Evolutionary conservation across 2,113 vertebrate species (phyloP), one percentile per base, ranked within the genome.

Genomic region (Panthera leo): DNA sequence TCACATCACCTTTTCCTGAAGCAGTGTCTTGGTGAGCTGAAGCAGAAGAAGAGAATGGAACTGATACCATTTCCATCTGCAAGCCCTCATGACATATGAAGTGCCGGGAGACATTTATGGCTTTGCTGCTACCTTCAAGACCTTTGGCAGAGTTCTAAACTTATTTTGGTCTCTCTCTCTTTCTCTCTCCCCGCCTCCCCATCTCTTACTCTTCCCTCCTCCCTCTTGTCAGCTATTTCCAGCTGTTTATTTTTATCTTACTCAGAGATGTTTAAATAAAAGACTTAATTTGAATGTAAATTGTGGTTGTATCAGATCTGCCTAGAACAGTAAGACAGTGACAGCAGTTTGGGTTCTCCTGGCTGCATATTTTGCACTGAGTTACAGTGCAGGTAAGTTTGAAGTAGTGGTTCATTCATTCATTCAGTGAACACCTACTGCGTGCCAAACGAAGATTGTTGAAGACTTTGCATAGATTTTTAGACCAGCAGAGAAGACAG

Each of bases 201-300:
- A 48, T 2, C 14, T n/a, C 55, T 31, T n/a, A 83, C 25, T 82
- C 34, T 65, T 15, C 29, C 18, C 90, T 13, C 83, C 51, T 86
- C 42, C 45, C 61, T 97, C 76, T 89, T 84, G 48, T 75, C 90
- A 94, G 95, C 82, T 95, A 91, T 97, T 96, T 97, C 88, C 82
- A 96, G 94, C 79, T 97, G 89, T 87, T 97, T 97, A 95, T 97
- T 97, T 98, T 96, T 95, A 92, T 92, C 75, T 97, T 95, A 84
- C 89, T 93, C 94, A 88, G 94, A 83, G 93, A 95, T 96, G 86
- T 95, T 96, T 96, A 96, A 97, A 96, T 88, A 94, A 96, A 96
- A 95, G 82, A 87, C 86, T 92, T 76, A 92, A 95, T 90, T 70
- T 80, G 95, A 95, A 89, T 94, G 36, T 92, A 90, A 97, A 92